Evolutionary conservation across 2,888 invertebrate species (phyloP), one percentile per base, ranked within the genome.

Genomic region (Nymphalis c-album): DNA sequence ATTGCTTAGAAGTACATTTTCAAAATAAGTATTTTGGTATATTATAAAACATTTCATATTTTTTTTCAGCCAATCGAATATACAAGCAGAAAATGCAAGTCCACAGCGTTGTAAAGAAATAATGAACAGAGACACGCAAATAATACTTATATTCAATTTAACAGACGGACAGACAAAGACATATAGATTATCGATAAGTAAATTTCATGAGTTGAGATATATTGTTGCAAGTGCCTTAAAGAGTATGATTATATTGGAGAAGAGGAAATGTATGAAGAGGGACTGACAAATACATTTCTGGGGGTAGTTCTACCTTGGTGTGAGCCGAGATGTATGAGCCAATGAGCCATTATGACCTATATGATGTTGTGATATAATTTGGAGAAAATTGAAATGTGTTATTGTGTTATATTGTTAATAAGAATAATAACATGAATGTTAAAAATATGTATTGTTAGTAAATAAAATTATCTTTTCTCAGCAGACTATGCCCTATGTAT

Each of bases 181-280:
- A 0, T 88, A 85, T 26, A 72, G 90, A 10, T 61, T 91, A 5
- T 83, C 86, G 0, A 75, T 87, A 6, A 74, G 73, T 1, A 88
- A 89, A 62, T 92, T 91, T 64, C 88, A 90, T 1, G 91, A 90
- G 47, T 66, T 92, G 0, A 75, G 91, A 47, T 91, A 75, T 50
- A 76, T 79, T 0, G 72, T 92, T 20, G 91, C 92, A 0, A 85
- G 82, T 18, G 89, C 89, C 0, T 74, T 91, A 68, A 92, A 92
- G 53, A 85, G 77, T 60, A 80, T 91, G 75, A 88, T 92, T 0
- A 86, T 92, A 0, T 71, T 91, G 18, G 88, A 91, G 50, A 83
- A 79, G 45, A 78, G 92, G 4, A 90, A 90, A 47, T 90, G 90
- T 76, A 91, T 91, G 91, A 82, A 80, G 16, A 60, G 18, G 55